A percentile compares a stretch with the other conserved stretches of the same genome.
These are phyloP conservation scores for Glossophaga mutica DNA, from an alignment of 2,797 vertebrate species.

Conservation along the genomic window DNA sequence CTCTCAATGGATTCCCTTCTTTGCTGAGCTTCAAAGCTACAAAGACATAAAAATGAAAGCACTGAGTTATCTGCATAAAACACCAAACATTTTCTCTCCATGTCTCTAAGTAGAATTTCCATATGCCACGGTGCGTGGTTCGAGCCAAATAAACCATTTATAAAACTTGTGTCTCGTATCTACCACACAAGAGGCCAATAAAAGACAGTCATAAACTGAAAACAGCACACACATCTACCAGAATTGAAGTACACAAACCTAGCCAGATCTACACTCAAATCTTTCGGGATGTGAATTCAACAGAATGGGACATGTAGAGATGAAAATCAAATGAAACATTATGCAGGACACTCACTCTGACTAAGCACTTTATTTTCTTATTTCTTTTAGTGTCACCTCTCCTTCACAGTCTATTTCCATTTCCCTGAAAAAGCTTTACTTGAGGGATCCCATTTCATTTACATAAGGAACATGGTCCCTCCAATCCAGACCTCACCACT, in stretches of 20 bases:
- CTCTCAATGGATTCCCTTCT: constrained; percentile 73
- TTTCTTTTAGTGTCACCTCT: background rate
- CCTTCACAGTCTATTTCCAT: background rate
- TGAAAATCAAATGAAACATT: background rate
- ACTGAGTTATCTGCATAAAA: constrained; percentile 49
- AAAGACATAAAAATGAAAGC: constrained; percentile 62
- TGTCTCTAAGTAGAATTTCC: constrained; percentile 54
- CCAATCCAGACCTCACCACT: background rate
- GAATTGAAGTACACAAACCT: background rate
- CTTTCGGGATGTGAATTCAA: background rate
- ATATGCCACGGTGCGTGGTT: background rate
- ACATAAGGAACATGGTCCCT: background rate
- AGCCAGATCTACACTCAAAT: background rate
- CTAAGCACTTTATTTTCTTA: background rate
- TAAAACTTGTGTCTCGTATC: background rate
- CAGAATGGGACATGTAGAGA: background rate
- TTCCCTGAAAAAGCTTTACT: background rate
- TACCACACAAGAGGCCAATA: background rate
- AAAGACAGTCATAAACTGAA: background rate
- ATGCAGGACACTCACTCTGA: background rate
- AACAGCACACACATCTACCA: background rate
- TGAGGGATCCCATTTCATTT: background rate
- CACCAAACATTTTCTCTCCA: background rate
- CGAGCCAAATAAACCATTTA: background rate
- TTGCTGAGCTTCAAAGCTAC: constrained; percentile 61